Percentiles rank a stretch among this genome's conserved stretches.
Evolutionary conservation across 2,113 vertebrate species (phyloP).

Genomic region (Cariama cristata): DNA sequence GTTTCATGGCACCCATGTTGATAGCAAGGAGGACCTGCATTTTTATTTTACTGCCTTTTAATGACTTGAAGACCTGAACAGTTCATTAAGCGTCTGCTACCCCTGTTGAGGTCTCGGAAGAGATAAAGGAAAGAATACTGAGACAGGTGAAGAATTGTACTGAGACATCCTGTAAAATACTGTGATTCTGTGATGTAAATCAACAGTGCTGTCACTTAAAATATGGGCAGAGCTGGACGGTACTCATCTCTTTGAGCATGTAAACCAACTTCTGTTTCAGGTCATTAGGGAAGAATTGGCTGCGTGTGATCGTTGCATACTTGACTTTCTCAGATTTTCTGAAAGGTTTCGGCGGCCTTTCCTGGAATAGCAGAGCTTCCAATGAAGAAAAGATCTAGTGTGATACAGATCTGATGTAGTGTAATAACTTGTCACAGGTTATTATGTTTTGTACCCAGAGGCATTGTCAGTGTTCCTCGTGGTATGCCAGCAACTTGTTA

Average conservation of each 20-base stretch:
- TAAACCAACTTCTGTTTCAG: not conserved
- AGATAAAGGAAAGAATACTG: not conserved
- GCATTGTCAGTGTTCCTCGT: not conserved
- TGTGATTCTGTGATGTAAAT: not conserved
- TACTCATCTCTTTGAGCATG: not conserved
- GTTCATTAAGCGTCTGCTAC: not conserved
- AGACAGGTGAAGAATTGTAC: not conserved
- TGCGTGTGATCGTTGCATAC: not conserved
- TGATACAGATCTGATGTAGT: not conserved
- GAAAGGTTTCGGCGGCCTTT: not conserved
- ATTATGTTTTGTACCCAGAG: not conserved
- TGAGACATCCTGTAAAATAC: not conserved
- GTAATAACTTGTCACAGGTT: not conserved
- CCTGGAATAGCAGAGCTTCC: not conserved
- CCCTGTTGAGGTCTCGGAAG: not conserved
- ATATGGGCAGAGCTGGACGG: accelerated
- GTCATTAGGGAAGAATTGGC: not conserved
- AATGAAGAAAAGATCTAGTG: not conserved
- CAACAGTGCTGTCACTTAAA: not conserved
- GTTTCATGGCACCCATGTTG: not conserved
- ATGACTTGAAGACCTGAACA: not conserved
- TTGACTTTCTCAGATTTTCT: not conserved
- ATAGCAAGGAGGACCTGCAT: not conserved
- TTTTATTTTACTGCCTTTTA: not conserved
- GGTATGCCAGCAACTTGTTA: not conserved